Evolutionary conservation across 2,888 invertebrate species (phyloP), one percentile per base, ranked within the genome.

Genomic region (Mythimna impura): DNA sequence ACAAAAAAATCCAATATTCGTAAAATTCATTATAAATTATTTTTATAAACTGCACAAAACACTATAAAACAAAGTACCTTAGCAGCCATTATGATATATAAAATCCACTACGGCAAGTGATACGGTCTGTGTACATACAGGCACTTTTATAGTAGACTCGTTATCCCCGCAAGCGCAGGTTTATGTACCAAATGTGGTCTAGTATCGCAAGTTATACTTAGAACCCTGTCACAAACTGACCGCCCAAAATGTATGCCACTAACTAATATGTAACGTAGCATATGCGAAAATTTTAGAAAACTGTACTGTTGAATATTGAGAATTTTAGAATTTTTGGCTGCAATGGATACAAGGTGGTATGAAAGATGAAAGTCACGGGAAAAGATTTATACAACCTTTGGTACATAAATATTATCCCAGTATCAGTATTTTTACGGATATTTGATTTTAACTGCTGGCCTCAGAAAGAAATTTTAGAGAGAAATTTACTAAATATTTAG

Each of bases 61-160:
- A 85, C 81, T 80, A 76, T 80, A 82, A 82, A 87, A 84, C 75
- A 78, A 87, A 88, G 88, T 95, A 96, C 96, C 96, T 96, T 96
- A 89, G 95, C 94, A 93, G 95, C 95, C 96, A 96, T 96, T 94
- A 91, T 94, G 92, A 87, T 91, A 90, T 94, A 92, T 92, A 90
- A 93, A 92, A 90, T 93, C 90, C 93, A 91, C 93, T 90, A 90
- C 91, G 88, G 89, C 94, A 92, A 95, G 93, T 96, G 96, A 95
- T 96, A 94, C 92, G 73, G 88, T 85, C 87, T 88, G 86, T 87
- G 89, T 90, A 89, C 87, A 88, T 86, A 88, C 91, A 86, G 89
- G 89, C 85, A 91, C 93, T 94, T 96, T 91, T 96, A 96, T 96
- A 96, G 91, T 91, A 88, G 85, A 84, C 87, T 88, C 86, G 86